Base-by-base conservation (phyloP, 2,888 invertebrate species). In the Epirrhoe alternata region DNA sequence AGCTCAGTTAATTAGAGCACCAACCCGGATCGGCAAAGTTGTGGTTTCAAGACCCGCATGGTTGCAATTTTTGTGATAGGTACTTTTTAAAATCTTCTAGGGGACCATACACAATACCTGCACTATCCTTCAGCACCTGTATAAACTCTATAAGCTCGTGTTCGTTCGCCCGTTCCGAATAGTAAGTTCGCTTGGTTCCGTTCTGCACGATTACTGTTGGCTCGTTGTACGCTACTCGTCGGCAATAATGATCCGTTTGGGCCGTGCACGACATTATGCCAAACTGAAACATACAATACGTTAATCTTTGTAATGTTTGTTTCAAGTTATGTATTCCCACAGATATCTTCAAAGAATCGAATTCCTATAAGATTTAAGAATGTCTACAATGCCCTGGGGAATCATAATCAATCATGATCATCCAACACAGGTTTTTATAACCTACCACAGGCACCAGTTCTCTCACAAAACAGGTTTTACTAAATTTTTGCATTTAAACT, bases 181-280 rank as follows among this genome's bases (percentile, higher is more conserved):
- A 79, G 77, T 85, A 85, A 1, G 72, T 63, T 3, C 83, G 74
- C n/a, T 74, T 74, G 8, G 72, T 74, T 1, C 82, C 84, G 5
- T 77, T 76, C 63, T 87, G 89, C 0, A 89, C 74, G 1, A 89
- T 12, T 4, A 90, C 71, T 0, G 73, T 72, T 0, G 90, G 84
- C 14, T 82, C 78, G 14, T 77, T 71, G 53, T 73, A 55, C 0
- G 85, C 75, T 42, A 90, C 75, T 55, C 75, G 76, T 0, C 83
- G 81, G 67, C 92, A 91, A 64, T 82, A 74, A 17, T 78, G 72
- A 31, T 87, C 84, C 0, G 85, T 85, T 42, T 67, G 70, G 0
- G 72, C 49, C 0, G 83, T 83, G 64, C 92, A 92, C 6, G 75
- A 67, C 78, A 90, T 82, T 71, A 91, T 89, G 8, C 90, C 91